phyloP scores from a whole-genome alignment of 1,140 invertebrate species.

The Rhyacophila brunnea region DNA sequence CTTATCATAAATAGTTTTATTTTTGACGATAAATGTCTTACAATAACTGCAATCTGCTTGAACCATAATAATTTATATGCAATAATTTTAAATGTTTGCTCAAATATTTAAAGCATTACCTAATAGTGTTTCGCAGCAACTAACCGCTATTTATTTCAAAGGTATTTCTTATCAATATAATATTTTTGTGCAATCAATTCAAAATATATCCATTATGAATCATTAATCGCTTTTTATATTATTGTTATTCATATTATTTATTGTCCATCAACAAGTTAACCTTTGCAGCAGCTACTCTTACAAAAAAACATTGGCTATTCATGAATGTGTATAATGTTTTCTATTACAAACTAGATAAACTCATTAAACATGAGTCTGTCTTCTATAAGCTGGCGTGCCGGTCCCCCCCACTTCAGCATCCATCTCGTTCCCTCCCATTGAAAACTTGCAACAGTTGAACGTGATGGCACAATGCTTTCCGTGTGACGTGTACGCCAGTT shows the following conservation, averaged over 20 bases:
- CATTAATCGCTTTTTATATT: neutral
- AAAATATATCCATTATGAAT: slow-evolving; percentile 4
- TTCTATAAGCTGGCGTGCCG: too few relatives aligned
- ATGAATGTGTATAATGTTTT: neutral
- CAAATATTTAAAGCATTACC: slow-evolving; percentile 50
- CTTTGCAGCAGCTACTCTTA: neutral
- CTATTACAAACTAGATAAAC: neutral
- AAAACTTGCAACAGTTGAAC: too few relatives aligned
- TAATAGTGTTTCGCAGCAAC: slow-evolving; percentile 45
- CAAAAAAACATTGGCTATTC: slow-evolving; percentile 6
- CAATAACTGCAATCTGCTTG: too few relatives aligned
- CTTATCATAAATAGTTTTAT: too few relatives aligned
- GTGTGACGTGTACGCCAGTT: too few relatives aligned
- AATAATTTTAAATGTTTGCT: slow-evolving; percentile 46
- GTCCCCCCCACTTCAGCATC: too few relatives aligned
- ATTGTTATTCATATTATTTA: neutral
- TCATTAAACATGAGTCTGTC: too few relatives aligned
- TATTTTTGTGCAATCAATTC: neutral
- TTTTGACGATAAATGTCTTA: too few relatives aligned
- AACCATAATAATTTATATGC: neutral
- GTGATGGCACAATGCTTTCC: too few relatives aligned
- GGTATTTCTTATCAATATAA: slow-evolving; percentile 48
- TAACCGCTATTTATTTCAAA: slow-evolving; percentile 61
- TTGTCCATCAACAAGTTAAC: neutral
- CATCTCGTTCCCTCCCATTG: too few relatives aligned